These are phyloP conservation scores for Phlogophora meticulosa DNA, from an alignment of 2,888 invertebrate genomes.

Conservation along the genomic window DNA sequence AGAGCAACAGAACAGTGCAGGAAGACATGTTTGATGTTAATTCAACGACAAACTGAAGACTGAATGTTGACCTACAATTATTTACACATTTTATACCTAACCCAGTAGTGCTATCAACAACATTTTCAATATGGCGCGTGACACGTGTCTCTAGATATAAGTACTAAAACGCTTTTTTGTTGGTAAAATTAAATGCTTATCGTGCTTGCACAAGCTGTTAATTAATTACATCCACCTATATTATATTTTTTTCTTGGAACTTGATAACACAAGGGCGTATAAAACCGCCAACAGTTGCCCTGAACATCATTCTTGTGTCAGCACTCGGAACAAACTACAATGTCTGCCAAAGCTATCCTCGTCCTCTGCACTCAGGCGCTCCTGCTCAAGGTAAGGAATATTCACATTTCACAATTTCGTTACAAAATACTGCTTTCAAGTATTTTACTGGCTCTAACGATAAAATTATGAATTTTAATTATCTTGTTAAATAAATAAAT, in stretches of 20 bases:
- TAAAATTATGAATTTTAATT: too few relatives aligned
- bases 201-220: constrained; percentile 28
- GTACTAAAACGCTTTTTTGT: neutral
- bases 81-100: constrained; percentile 27
- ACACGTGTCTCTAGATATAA: neutral
- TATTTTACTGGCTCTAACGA: too few relatives aligned
- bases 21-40: constrained; percentile 46
- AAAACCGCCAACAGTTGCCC: neutral
- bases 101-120: fast-evolving
- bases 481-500: too few relatives aligned
- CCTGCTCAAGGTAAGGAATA: constrained; percentile 30
- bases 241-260: constrained; percentile 13
- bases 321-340: constrained; percentile 54
- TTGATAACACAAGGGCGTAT: constrained; percentile 16
- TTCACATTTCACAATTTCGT: too few relatives aligned
- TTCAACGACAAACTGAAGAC: constrained; percentile 42
- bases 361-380: constrained; percentile 54
- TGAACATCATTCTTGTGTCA: constrained; percentile 38
- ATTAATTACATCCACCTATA: constrained; percentile 10
- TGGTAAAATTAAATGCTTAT: constrained; percentile 18
- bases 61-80: constrained; percentile 11
- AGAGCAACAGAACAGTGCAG: constrained; percentile 47
- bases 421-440: too few relatives aligned
- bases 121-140: constrained; percentile 19
- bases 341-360: constrained; percentile 69